Base-by-base conservation (phyloP, 2,797 vertebrate genomes). In the Microctenopoma stevenorrisi region DNA sequence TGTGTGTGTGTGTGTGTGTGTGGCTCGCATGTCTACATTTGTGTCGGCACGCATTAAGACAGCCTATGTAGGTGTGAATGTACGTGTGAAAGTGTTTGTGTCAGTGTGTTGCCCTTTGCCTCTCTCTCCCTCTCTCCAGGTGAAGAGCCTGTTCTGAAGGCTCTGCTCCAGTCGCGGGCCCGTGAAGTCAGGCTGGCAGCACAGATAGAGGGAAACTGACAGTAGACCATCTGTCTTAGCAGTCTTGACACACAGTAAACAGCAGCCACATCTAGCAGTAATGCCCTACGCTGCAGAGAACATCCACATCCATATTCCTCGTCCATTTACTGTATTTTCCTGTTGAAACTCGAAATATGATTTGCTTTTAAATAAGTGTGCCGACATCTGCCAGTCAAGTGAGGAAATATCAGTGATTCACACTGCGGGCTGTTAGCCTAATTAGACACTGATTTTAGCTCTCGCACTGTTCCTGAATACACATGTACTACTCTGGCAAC, bases 111-210 rank as follows among this genome's bases (percentile, higher is more conserved):
- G 81, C 74, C 80, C 84, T 85, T 76, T 70, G 80, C 71, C 66
- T 75, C 81, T 51, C 56, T 47, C 73, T 64, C 78, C 58, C 68
- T 85, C 74, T 81, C 88, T 87, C 72, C 79, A 89, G 86, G 85
- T 91, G 88, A 89, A 92, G 91, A 89, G 88, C n/a, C 70, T 71
- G 51, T 78, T 88, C 76, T 83, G 78, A 73, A 77, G 86, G 74
- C 81, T 78, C 81, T 62, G 84, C 84, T 91, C 82, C 69, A 86
- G 84, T 90, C 35, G 53, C 91, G 89, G 78, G 86, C 86, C 68
- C 90, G 92, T 74, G 58, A 89, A 68, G 60, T 72, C 66, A 30
- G 68, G 71, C 79, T 62, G 81, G 66, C 71, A 67, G 62, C 81
- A 77, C 82, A 77, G 73, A 83, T 50, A 66, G 83, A 83, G 68